Conservation (phyloP, 1,140 invertebrate genomes). For the Drosophila gunungcola region DNA sequence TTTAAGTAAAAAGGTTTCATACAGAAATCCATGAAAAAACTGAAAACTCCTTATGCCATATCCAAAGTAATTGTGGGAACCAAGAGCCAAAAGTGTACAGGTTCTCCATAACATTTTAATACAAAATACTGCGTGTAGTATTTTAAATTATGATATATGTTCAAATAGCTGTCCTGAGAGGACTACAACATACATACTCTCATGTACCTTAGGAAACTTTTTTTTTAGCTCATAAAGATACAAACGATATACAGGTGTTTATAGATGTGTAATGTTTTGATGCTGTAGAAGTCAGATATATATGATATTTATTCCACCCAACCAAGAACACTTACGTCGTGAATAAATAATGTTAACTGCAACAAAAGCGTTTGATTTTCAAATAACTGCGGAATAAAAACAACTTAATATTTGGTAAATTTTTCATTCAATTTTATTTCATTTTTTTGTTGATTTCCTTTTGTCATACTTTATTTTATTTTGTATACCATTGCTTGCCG, state of each 20-base stretch:
- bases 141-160: conserved; percentile 15
- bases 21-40: conserved; percentile 1
- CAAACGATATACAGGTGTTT: conserved; percentile 1
- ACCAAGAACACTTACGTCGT: conserved; percentile 29
- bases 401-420: conserved; percentile 16
- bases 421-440: conserved; percentile 67
- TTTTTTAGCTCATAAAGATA: neutral
- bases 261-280: conserved; percentile 20
- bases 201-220: conserved; percentile 16
- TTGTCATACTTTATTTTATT: conserved; percentile 50
- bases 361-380: neutral
- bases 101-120: conserved; percentile 8
- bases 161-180: conserved; percentile 2
- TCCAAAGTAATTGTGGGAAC: conserved; percentile 15
- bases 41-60: conserved; percentile 12
- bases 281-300: conserved; percentile 15
- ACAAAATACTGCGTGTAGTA: neutral
- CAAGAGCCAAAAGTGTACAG: conserved; percentile 5
- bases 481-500: conserved; percentile 77
- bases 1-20: conserved; percentile 19
- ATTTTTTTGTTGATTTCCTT: conserved; percentile 48
- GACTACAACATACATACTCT: conserved; percentile 26
- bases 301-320: conserved; percentile 16
- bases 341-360: conserved; percentile 34
- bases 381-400: conserved; percentile 2